Percentiles rank a stretch among this genome's conserved stretches.
phyloP scores from a whole-genome alignment of 92 coral and sea anemone species.

The Palythoa heliodiscus region DNA sequence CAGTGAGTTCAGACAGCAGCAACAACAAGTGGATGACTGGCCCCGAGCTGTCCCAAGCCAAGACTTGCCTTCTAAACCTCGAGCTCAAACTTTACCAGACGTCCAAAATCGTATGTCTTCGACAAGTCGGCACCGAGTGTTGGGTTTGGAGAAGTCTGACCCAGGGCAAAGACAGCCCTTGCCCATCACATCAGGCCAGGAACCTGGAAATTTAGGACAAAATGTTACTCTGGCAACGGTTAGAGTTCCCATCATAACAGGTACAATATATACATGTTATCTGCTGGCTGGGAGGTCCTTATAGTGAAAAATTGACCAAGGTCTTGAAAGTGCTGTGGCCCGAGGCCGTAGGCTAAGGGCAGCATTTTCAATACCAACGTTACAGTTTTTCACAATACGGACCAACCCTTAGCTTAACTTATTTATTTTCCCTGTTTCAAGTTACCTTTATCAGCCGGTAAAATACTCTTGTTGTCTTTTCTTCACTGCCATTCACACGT shows the following conservation, averaged over 20 bases:
- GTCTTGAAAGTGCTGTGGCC: neutral
- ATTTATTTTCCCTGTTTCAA: no score
- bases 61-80: constrained; percentile 52
- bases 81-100: constrained; percentile 71
- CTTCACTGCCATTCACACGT: no score
- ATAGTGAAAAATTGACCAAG: neutral
- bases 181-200: constrained; percentile 33
- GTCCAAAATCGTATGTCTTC: constrained; percentile 52
- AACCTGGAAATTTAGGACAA: constrained; percentile 27
- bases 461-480: no score
- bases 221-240: constrained; percentile 41
- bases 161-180: constrained; percentile 19
- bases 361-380: no score
- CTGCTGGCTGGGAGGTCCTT: neutral
- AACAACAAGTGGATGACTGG: constrained; percentile 58
- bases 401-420: no score
- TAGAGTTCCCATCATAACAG: constrained; percentile 16
- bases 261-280: neutral
- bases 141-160: constrained; percentile 29
- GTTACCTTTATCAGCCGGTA: no score
- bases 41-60: constrained; percentile 55
- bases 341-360: no score
- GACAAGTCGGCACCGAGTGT: constrained; percentile 15
- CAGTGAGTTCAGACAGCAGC: constrained; percentile 38
- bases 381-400: no score